These are phyloP conservation scores for Diprion similis DNA, from an alignment of 1,140 invertebrate species.

Conservation along the genomic window DNA sequence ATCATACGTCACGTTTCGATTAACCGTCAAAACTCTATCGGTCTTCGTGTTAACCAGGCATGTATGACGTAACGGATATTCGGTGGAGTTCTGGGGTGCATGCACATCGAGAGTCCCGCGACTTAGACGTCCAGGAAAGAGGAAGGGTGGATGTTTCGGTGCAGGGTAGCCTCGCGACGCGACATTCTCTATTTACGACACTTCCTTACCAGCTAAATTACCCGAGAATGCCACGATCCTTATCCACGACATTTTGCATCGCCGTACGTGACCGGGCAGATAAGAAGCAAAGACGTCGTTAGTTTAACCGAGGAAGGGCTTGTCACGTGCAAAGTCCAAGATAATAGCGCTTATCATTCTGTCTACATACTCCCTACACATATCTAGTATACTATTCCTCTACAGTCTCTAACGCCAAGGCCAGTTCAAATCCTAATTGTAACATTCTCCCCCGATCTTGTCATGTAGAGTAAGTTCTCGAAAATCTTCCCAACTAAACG, in stretches of 20 bases:
- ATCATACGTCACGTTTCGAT: too few relatives aligned
- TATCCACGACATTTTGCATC: slow-evolving; percentile 43
- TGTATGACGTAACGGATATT: slow-evolving; percentile 41
- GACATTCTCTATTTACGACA: slow-evolving; percentile 54
- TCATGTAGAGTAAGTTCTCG: too few relatives aligned
- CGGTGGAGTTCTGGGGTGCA: slow-evolving; percentile 29
- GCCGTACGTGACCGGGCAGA: slow-evolving; percentile 56
- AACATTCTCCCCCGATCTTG: too few relatives aligned
- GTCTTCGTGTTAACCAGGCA: too few relatives aligned
- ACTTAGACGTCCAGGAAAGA: slow-evolving; percentile 28
- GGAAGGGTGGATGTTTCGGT: slow-evolving; percentile 27
- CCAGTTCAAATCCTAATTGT: background rate
- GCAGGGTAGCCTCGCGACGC: slow-evolving; percentile 20
- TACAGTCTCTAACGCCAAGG: background rate
- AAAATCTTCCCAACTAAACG: too few relatives aligned
- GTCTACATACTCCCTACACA: background rate
- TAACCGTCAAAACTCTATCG: too few relatives aligned
- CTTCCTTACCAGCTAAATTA: slow-evolving; percentile 55
- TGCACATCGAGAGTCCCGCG: slow-evolving; percentile 32
- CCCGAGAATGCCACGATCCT: slow-evolving; percentile 53
- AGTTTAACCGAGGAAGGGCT: slow-evolving; percentile 58
- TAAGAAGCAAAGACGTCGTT: slow-evolving; percentile 58
- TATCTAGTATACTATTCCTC: background rate
- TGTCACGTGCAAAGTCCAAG: slow-evolving; percentile 48
- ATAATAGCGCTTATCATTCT: slow-evolving; percentile 32